A percentile compares a stretch with the other conserved stretches of the same genome.
phyloP scores from a whole-genome alignment of 2,113 vertebrate species.

The Cariama cristata region DNA sequence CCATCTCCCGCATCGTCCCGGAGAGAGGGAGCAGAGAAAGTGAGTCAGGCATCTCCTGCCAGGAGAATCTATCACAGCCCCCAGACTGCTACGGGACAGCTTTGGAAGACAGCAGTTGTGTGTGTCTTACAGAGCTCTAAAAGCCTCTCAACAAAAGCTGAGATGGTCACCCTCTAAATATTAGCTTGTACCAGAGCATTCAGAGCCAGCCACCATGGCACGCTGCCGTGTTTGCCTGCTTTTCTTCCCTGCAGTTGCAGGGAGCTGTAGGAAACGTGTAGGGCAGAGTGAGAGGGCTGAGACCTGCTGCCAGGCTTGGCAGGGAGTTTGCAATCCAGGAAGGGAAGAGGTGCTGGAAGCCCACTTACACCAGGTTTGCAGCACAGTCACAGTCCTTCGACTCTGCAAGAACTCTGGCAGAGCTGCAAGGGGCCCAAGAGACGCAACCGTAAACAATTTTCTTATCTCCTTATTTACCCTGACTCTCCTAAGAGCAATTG shows the following conservation, averaged over 20 bases:
- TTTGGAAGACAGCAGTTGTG: not conserved
- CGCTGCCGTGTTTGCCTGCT: fast-evolving
- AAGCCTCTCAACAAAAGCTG: not conserved
- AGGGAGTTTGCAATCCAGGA: not conserved
- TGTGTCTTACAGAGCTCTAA: not conserved
- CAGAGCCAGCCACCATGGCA: not conserved
- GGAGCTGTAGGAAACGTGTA: not conserved
- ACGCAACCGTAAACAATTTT: not conserved
- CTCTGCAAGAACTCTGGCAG: not conserved
- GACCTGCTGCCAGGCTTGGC: slow-evolving; percentile 2
- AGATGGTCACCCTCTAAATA: not conserved
- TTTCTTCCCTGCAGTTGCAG: not conserved
- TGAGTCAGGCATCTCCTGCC: not conserved
- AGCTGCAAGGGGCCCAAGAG: not conserved
- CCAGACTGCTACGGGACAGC: not conserved
- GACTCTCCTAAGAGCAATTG: not conserved
- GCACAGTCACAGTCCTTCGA: not conserved
- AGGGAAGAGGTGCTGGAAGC: not conserved
- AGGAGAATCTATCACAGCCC: not conserved
- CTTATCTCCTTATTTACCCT: not conserved
- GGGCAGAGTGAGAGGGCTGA: slow-evolving; percentile 15
- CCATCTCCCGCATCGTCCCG: not conserved
- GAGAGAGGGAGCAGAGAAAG: not conserved
- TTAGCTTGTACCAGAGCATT: not conserved
- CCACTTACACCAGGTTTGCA: not conserved